Percentiles rank a stretch among this genome's conserved stretches.
phyloP scores from a whole-genome alignment of 2,113 vertebrate genomes.

The Danionella cerebrum region DNA sequence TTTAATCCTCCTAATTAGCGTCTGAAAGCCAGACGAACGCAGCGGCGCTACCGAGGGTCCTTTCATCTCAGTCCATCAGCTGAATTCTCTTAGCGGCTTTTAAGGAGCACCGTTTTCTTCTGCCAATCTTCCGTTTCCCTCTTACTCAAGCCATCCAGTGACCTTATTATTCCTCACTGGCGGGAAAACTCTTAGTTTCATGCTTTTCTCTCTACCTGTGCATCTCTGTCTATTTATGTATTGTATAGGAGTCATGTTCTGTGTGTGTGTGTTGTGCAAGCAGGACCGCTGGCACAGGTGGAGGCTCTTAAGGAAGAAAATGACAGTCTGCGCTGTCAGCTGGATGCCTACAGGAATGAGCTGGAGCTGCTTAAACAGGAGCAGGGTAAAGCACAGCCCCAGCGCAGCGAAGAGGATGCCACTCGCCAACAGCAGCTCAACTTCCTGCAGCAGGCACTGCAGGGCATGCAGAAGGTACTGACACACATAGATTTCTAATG shows the following conservation, averaged over 20 bases:
- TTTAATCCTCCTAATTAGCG: constrained; percentile 44
- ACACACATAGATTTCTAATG: background rate
- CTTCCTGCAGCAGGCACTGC: constrained; percentile 89
- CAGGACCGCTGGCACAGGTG: constrained; percentile 73
- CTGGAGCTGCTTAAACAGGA: constrained; percentile 93
- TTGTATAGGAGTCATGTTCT: too few species aligned
- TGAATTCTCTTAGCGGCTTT: constrained; percentile 4
- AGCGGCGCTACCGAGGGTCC: background rate
- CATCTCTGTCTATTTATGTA: constrained; percentile 7
- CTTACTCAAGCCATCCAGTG: background rate
- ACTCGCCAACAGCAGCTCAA: constrained; percentile 86
- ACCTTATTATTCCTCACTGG: constrained; percentile 24
- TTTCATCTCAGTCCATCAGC: background rate
- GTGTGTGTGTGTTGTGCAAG: too few species aligned
- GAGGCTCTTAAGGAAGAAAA: constrained; percentile 92
- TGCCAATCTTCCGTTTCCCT: background rate
- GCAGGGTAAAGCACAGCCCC: constrained; percentile 73
- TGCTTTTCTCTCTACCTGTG: background rate
- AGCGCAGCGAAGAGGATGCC: constrained; percentile 74
- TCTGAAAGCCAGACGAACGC: background rate
- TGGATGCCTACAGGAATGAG: constrained; percentile 90
- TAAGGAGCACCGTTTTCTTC: background rate
- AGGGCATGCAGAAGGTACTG: constrained; percentile 92
- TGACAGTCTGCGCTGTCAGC: constrained; percentile 91
- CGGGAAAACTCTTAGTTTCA: too few species aligned